phyloP scores from a whole-genome alignment of 1,140 invertebrate genomes.

The Macrostomum lignano region DNA sequence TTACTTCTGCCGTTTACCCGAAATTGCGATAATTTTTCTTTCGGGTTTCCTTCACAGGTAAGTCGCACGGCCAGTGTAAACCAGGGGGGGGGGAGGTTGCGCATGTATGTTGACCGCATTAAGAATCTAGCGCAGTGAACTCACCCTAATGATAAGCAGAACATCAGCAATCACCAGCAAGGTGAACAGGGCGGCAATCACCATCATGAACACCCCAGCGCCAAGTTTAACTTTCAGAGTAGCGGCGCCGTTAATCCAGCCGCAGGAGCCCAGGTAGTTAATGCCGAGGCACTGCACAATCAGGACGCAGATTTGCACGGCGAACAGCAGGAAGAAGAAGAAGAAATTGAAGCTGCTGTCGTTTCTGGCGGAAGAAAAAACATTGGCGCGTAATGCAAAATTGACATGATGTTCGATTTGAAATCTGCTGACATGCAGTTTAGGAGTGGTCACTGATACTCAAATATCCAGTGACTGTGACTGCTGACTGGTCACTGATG shows the following conservation, averaged over 20 bases:
- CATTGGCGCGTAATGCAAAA: constrained; percentile 7
- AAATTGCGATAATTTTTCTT: no score
- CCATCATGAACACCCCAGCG: constrained; percentile 16
- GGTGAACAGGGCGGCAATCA: constrained; percentile 15
- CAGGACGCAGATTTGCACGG: no score
- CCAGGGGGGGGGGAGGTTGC: no score
- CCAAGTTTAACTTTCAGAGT: constrained; percentile 11
- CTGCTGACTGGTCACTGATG: background rate
- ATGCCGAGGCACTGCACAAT: no score
- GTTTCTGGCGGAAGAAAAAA: constrained; percentile 19
- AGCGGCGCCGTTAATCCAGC: constrained; percentile 19
- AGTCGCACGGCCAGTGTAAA: no score
- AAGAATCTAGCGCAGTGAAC: background rate
- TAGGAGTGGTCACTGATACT: background rate
- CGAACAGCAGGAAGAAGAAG: constrained; percentile 97
- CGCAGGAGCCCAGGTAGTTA: no score
- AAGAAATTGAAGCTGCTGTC: constrained; percentile 98
- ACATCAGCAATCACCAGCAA: constrained; percentile 43
- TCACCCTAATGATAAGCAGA: constrained; percentile 52
- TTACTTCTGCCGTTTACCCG: no score
- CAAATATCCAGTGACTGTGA: background rate
- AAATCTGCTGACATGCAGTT: background rate
- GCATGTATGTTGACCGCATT: no score
- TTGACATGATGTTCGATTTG: constrained; percentile 8
- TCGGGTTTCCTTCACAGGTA: no score